Evolutionary conservation across 2,888 invertebrate genomes (phyloP).

Genomic region (Chesias legatella): DNA sequence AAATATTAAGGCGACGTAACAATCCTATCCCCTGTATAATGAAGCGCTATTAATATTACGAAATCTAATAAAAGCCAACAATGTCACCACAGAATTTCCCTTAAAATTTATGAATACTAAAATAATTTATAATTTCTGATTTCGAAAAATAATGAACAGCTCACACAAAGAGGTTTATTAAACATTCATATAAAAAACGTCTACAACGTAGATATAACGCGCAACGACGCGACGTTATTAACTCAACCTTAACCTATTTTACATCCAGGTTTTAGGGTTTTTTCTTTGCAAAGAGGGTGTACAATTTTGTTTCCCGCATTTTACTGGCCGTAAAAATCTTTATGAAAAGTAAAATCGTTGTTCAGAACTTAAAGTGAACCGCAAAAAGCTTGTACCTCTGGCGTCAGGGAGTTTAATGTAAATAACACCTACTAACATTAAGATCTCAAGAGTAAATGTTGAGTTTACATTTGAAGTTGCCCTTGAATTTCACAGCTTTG

Average conservation of each 20-base stretch:
- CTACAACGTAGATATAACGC: background rate
- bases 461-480: too few species aligned
- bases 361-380: constrained; percentile 10
- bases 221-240: constrained; percentile 4
- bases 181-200: background rate
- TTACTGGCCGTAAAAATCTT: constrained; percentile 15
- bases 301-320: constrained; percentile 5
- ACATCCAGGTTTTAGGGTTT: constrained; percentile 3
- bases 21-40: too few species aligned
- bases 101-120: too few species aligned
- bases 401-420: constrained; percentile 2
- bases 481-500: too few species aligned
- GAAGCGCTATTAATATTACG: too few species aligned
- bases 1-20: too few species aligned
- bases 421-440: background rate
- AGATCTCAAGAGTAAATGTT: background rate
- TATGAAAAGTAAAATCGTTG: constrained; percentile 18
- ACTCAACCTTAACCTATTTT: constrained; percentile 6
- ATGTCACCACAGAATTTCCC: too few species aligned
- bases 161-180: background rate
- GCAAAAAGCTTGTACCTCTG: constrained; percentile 7
- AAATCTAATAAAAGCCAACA: too few species aligned
- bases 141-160: background rate
- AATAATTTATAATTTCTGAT: too few species aligned
- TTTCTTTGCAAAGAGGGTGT: constrained; percentile 1